phyloP scores from a whole-genome alignment of 2,888 invertebrate genomes.

The Syritta pipiens region DNA sequence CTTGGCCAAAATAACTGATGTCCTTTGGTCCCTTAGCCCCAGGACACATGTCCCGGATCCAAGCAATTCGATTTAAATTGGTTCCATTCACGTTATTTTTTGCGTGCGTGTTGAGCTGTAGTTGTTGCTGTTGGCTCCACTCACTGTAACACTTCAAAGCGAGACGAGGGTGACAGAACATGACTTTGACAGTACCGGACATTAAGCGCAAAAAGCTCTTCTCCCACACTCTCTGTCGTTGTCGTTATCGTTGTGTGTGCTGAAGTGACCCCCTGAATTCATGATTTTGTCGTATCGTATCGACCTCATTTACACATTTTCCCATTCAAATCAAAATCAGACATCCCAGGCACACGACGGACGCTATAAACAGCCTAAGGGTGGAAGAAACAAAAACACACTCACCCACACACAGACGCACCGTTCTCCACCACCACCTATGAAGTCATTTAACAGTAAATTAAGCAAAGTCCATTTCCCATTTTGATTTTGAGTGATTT shows the following conservation, averaged over 20 bases:
- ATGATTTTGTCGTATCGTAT: background rate
- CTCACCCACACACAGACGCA: background rate
- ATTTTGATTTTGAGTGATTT: constrained; percentile 46
- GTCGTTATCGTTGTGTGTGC: no score
- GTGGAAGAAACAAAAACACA: background rate
- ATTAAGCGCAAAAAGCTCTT: no score
- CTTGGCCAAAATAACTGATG: no score
- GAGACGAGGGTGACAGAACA: background rate
- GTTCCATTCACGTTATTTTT: constrained; percentile 30
- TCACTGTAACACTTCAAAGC: background rate
- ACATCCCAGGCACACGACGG: background rate
- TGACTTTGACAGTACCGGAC: constrained; percentile 9
- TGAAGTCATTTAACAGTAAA: constrained; percentile 63
- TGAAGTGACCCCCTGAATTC: constrained; percentile 32
- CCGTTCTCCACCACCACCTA: background rate
- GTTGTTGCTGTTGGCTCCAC: no score
- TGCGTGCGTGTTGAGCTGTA: no score
- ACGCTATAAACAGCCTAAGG: background rate
- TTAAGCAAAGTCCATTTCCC: constrained; percentile 48
- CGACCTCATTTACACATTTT: constrained; percentile 43
- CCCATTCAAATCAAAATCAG: constrained; percentile 40
- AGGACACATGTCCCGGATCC: background rate
- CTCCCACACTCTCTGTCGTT: no score
- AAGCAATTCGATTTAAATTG: constrained; percentile 26
- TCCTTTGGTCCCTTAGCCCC: no score